Evolutionary conservation across 2,888 invertebrate species (phyloP), one percentile per base, ranked within the genome.

Genomic region (Gymnocheta viridis): DNA sequence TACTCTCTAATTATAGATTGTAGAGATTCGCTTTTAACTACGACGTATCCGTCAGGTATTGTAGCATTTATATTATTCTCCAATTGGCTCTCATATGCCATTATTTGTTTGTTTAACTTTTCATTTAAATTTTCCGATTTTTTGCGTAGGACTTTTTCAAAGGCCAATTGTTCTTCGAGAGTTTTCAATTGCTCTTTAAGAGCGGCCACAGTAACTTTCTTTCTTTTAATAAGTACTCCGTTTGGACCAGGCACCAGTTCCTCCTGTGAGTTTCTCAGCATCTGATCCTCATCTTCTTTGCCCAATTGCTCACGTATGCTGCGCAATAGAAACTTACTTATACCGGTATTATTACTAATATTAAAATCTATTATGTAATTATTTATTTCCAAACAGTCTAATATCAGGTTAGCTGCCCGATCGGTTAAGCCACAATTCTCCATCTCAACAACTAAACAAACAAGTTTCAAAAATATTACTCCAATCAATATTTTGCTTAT

Each of bases 381-480:
- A 88, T 96, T 96, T 12, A 94, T 93, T 35, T 93, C 92, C 83
- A 96, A 90, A 82, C 95, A 93, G 44, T 94, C 93, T 7, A 95
- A 87, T 51, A 95, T 93, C 6, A 93, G 90, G 9, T 91, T 88
- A 0, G 94, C 94, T 1, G 95, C 93, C 17, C 92, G 91, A 86
- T 96, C 95, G 0, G 95, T 94, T 14, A 96, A 89, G 0, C 95
- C 96, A 88, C 96, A 96, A 86, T 94, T 94, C 89, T 96, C 96
- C 88, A 96, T 91, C 88, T 96, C 96, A 69, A 96, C 88, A 0
- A 95, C 96, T 91, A 74, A 3, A 54, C 0, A 9, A 14, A 54
- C 0, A 9, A 17, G 14, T 51, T 10, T 2, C 66, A 56, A 66
- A 29, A 41, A 29, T 41, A 47, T 14, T 22, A 4, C 10, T 22